These are phyloP conservation scores for Sipunculus nudus DNA, from an alignment of 2,888 invertebrate species.

Conservation along the genomic window DNA sequence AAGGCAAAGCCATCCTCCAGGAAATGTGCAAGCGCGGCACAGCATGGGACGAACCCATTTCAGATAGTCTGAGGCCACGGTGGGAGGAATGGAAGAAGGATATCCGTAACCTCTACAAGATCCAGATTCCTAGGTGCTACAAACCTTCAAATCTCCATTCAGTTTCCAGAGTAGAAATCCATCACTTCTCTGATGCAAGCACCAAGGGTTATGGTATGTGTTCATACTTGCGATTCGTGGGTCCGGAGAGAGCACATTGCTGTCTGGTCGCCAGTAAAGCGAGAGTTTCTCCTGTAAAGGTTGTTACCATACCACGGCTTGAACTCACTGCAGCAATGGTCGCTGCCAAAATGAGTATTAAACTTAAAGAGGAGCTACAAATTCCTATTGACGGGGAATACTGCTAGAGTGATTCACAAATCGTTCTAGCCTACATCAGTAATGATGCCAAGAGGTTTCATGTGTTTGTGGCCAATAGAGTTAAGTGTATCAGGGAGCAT, in stretches of 20 bases:
- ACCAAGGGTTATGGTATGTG: slow-evolving; percentile 38
- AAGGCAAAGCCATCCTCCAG: slow-evolving; percentile 37
- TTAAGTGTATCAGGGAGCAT: slow-evolving; percentile 34
- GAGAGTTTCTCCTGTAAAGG: slow-evolving; percentile 37
- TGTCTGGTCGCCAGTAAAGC: slow-evolving; percentile 37
- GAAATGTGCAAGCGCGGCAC: slow-evolving; percentile 25
- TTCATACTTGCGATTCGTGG: slow-evolving; percentile 34
- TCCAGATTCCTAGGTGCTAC: slow-evolving; percentile 6
- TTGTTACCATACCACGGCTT: slow-evolving; percentile 34
- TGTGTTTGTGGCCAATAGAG: slow-evolving; percentile 43
- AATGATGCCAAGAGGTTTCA: slow-evolving; percentile 37
- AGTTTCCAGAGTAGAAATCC: slow-evolving; percentile 21
- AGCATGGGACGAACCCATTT: slow-evolving; percentile 38
- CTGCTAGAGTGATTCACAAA: slow-evolving; percentile 14
- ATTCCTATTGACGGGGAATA: slow-evolving; percentile 7
- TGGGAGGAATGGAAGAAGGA: slow-evolving; percentile 7
- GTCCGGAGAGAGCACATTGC: slow-evolving; percentile 22
- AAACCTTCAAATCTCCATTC: slow-evolving; percentile 34
- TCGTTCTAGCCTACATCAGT: slow-evolving; percentile 14
- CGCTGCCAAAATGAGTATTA: slow-evolving; percentile 1
- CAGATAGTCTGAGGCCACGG: neutral
- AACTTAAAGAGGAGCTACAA: slow-evolving; percentile 8
- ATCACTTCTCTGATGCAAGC: slow-evolving; percentile 42
- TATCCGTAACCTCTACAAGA: neutral
- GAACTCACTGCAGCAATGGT: slow-evolving; percentile 37